Base-by-base conservation (phyloP, 1,140 invertebrate genomes). In the Drepana arcuata region DNA sequence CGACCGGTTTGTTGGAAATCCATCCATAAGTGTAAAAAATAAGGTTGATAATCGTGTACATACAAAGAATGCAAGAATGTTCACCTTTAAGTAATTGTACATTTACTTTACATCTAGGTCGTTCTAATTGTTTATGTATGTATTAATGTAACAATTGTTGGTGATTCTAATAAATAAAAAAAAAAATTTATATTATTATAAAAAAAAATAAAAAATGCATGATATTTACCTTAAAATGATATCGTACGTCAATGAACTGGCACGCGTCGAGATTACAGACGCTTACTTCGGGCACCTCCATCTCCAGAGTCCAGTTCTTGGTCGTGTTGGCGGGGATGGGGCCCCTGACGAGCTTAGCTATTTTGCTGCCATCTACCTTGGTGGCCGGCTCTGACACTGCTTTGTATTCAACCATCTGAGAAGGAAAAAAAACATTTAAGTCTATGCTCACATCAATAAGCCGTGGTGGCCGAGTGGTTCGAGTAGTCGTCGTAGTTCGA, bases 211-310 rank as follows among this genome's bases (percentile, higher is more conserved):
- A 9, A 3, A 30, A 21, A 24, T 12, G 25, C 7, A 15, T 12
- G 11, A 15, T 15, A 57, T 51, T 60, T 44, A 92, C 85, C 61
- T 88, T 84, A 18, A 92, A 67, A 21, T 85, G 70, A 66, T 91
- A 91, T 30, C 87, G 78, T 14, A 91, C 54, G 47, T 88, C 84
- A 34, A 92, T 92, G 34, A 89, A 86, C 1, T 83, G 77, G 52
- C 90, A 91, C 43, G 86, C 82, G 1, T 83, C 62, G 1, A 92
- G 58, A 69, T 91, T 90, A 7, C 87, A 88, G 6, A 89, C 86
- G 14, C 89, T 89, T 48, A 90, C 46, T 7, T 86, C 72, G 1
- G 90, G 90, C 36, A 92, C 82, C 7, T 82, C 68, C 33, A 92
- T 56, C 48, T 84, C 78, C 29, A 90, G 85, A 23, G 82, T 84